Base-by-base conservation (phyloP, 2,113 vertebrate species). In the Dicrurus megarhynchus region DNA sequence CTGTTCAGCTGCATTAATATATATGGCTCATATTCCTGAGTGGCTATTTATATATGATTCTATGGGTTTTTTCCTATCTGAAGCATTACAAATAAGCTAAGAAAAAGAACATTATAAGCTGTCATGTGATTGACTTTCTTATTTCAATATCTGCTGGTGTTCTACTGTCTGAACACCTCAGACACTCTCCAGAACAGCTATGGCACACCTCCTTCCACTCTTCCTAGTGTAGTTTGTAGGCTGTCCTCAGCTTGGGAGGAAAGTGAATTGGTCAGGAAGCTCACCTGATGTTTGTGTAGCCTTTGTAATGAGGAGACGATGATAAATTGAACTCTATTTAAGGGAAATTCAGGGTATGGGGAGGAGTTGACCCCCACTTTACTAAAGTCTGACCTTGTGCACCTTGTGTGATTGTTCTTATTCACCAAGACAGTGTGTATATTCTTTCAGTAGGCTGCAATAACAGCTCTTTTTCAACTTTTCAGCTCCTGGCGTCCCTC, bases 401-500 rank as follows among this genome's bases (percentile, higher is more conserved):
- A n/a, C 15, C 18, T 79, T 61, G 16, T 49, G 5, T 46, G 35
- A 16, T 53, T 5, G 5, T 20, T 30, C 20, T 63, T 60, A 24
- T 37, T 80, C 19, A 63, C 19, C 17, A 30, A 7, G 33, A 55
- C 16, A 17, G 9, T 16, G 10, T 57, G 3, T 0, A 1, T 33
- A 42, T 32, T 16, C 44, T 77, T 77, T 70, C 42, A n/a, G 30
- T 9, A 74, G 60, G 9, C 73, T 89, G 22, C 26, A 87, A 5
- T 88, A 71, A 95, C 41, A 44, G 35, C 26, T 61, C 19, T 1
- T 80, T 90, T 86, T 59, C n/a, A 90, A 60, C 56, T 95, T 96
- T 87, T 15, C 71, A 97, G 97, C 83, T 97, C 16, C 74, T 98
- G 73, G 85, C 96, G 11, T 83, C 89, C 19, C 89, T 97, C 42